phyloP scores from a whole-genome alignment of 1,140 invertebrate genomes.

The Zaprionus nigranus region DNA sequence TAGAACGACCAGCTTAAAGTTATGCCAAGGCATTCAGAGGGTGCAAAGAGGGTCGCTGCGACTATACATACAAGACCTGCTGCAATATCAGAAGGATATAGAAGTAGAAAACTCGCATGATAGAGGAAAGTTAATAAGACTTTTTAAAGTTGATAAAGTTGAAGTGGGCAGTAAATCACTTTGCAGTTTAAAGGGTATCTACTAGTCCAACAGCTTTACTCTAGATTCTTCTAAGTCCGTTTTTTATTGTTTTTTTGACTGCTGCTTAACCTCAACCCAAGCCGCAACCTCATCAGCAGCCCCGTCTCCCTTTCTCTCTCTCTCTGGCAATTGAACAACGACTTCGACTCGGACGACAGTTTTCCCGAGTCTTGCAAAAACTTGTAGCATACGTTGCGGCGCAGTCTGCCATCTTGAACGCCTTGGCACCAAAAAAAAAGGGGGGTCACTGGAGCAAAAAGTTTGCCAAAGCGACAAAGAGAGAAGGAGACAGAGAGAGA shows the following conservation, averaged over 20 bases:
- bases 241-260: slow-evolving; percentile 8
- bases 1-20: slow-evolving; percentile 6
- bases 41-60: neutral
- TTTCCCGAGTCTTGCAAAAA: slow-evolving; percentile 42
- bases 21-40: neutral
- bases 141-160: too few species aligned
- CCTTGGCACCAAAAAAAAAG: slow-evolving; percentile 19
- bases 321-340: slow-evolving; percentile 37
- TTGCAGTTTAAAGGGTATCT: slow-evolving; percentile 7
- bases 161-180: neutral
- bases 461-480: slow-evolving; percentile 22
- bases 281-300: slow-evolving; percentile 20
- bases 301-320: neutral
- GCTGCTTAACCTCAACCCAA: slow-evolving; percentile 29
- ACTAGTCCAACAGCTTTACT: neutral
- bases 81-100: neutral
- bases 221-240: neutral
- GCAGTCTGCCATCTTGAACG: neutral
- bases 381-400: slow-evolving; percentile 54
- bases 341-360: slow-evolving; percentile 44
- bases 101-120: neutral
- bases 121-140: too few species aligned
- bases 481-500: neutral
- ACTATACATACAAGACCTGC: neutral
- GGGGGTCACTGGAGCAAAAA: slow-evolving; percentile 12